These are phyloP conservation scores for Lamprotornis superbus DNA, from an alignment of 2,113 vertebrate species.

Conservation along the genomic window DNA sequence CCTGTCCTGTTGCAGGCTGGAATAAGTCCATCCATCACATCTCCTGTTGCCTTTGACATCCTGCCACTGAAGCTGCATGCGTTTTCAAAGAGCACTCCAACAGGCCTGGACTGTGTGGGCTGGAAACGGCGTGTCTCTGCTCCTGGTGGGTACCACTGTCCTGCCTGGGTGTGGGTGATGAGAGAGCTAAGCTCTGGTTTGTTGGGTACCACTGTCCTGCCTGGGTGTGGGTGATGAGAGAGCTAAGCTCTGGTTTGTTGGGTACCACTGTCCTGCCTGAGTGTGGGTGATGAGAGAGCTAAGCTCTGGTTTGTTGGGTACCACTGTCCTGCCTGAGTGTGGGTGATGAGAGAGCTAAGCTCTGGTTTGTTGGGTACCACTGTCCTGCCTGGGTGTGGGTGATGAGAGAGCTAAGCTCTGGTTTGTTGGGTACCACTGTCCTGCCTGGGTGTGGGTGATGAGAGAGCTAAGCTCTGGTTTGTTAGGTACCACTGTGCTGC, in stretches of 20 bases:
- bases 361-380: neutral
- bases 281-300: too few species aligned
- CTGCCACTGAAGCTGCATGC: constrained; percentile 71
- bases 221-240: too few species aligned
- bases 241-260: too few species aligned
- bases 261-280: too few species aligned
- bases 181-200: neutral
- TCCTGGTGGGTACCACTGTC: constrained; percentile 62
- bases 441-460: too few species aligned
- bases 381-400: too few species aligned
- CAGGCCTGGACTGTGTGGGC: constrained; percentile 79
- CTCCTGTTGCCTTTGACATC: constrained; percentile 58
- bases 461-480: too few species aligned
- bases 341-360: neutral
- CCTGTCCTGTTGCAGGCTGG: constrained; percentile 59
- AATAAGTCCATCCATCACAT: constrained; percentile 30
- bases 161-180: neutral
- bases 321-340: neutral
- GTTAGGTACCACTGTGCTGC: neutral
- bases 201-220: neutral
- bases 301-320: neutral
- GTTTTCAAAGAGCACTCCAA: constrained; percentile 85
- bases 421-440: neutral
- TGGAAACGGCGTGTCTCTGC: constrained; percentile 63
- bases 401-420: neutral